Conservation (phyloP, 1,140 invertebrate species). For the Liolophura sinensis region DNA sequence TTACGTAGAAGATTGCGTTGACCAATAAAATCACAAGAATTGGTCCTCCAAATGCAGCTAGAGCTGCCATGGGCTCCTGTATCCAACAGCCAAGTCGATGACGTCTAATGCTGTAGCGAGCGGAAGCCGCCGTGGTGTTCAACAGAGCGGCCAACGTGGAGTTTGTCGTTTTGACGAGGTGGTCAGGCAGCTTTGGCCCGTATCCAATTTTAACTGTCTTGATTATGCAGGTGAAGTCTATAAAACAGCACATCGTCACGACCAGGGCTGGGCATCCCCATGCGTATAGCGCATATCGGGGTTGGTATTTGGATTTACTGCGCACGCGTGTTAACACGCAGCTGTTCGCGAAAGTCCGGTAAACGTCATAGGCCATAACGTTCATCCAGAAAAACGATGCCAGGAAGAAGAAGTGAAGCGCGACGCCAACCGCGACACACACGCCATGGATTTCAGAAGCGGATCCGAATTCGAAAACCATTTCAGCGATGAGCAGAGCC, state of each 20-base stretch:
- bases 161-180: not conserved
- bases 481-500: constrained; percentile 60
- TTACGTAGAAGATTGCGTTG: constrained; percentile 53
- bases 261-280: constrained; percentile 64
- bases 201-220: constrained; percentile 35
- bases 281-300: constrained; percentile 63
- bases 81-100: constrained; percentile 60
- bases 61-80: constrained; percentile 43
- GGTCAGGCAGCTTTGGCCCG: constrained; percentile 18
- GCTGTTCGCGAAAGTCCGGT: constrained; percentile 65
- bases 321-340: constrained; percentile 30
- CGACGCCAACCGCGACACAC: constrained; percentile 55
- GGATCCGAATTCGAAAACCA: constrained; percentile 55
- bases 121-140: not conserved
- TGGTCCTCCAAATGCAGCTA: constrained; percentile 55
- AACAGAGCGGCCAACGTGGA: not conserved
- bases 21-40: constrained; percentile 49
- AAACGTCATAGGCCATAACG: constrained; percentile 67
- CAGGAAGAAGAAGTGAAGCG: constrained; percentile 64
- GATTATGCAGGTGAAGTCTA: constrained; percentile 59
- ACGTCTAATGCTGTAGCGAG: not conserved
- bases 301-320: constrained; percentile 52
- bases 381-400: constrained; percentile 68
- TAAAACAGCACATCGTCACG: constrained; percentile 57
- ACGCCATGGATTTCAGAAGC: constrained; percentile 19